phyloP scores from a whole-genome alignment of 1,140 invertebrate species.

The Drosophila sulfurigaster region DNA sequence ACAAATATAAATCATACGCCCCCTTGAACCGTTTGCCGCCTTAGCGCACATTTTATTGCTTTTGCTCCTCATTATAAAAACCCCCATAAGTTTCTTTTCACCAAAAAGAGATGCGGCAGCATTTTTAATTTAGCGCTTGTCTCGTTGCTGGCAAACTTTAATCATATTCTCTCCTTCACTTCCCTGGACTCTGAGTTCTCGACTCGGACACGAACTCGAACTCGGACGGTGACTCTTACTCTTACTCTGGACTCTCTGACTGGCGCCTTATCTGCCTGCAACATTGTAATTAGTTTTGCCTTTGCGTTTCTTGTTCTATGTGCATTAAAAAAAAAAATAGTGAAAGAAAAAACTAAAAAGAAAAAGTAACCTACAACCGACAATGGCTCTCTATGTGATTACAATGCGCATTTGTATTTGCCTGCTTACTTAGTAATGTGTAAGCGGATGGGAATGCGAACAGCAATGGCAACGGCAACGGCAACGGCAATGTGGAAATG shows the following conservation, averaged over 20 bases:
- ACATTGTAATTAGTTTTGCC: slow-evolving; percentile 77
- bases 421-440: slow-evolving; percentile 29
- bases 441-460: slow-evolving; percentile 15
- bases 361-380: slow-evolving; percentile 35
- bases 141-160: slow-evolving; percentile 63
- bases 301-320: slow-evolving; percentile 37
- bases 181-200: background rate
- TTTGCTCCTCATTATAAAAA: slow-evolving; percentile 77
- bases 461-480: background rate
- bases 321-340: slow-evolving; percentile 23
- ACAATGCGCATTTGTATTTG: slow-evolving; percentile 55
- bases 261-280: slow-evolving; percentile 50
- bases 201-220: background rate
- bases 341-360: background rate
- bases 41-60: slow-evolving; percentile 68
- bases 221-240: background rate
- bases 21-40: slow-evolving; percentile 36
- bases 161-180: slow-evolving; percentile 60
- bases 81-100: slow-evolving; percentile 38
- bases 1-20: slow-evolving; percentile 77
- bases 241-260: background rate
- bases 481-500: background rate
- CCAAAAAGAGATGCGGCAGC: slow-evolving; percentile 67
- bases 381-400: slow-evolving; percentile 62
- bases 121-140: slow-evolving; percentile 79